A percentile compares a stretch with the other conserved stretches of the same genome.
These are phyloP conservation scores for Euzophera pinguis DNA, from an alignment of 2,888 invertebrate species.

Conservation along the genomic window DNA sequence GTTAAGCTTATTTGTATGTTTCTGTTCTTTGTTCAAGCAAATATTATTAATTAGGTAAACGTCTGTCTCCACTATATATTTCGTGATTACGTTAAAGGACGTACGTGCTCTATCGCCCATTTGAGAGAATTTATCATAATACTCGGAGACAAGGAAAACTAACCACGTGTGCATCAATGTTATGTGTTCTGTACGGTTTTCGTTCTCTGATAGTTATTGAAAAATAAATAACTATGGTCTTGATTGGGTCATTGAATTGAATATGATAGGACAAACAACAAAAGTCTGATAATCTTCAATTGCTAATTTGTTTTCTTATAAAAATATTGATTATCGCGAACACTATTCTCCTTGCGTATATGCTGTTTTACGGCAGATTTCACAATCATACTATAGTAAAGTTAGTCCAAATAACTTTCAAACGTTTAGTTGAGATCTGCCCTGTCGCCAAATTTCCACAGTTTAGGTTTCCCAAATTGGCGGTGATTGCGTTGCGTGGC, in stretches of 20 bases:
- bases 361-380: too few species aligned
- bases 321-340: too few species aligned
- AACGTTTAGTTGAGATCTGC: not conserved
- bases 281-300: too few species aligned
- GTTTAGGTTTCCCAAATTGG: not conserved
- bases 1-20: too few species aligned
- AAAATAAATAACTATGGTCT: not conserved
- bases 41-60: not conserved
- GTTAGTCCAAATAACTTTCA: not conserved
- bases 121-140: not conserved
- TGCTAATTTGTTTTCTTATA: too few species aligned
- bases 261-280: too few species aligned
- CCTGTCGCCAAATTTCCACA: not conserved
- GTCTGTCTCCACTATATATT: not conserved
- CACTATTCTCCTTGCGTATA: too few species aligned
- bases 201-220: not conserved
- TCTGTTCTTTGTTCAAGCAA: too few species aligned
- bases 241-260: not conserved
- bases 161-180: not conserved
- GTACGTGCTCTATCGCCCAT: not conserved
- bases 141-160: slow-evolving; percentile 2
- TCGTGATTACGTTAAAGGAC: not conserved
- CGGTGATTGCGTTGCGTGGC: not conserved
- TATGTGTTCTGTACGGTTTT: not conserved
- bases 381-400: not conserved